Evolutionary conservation across 2,797 vertebrate genomes (phyloP).

Genomic region (Premnoplex brunnescens): DNA sequence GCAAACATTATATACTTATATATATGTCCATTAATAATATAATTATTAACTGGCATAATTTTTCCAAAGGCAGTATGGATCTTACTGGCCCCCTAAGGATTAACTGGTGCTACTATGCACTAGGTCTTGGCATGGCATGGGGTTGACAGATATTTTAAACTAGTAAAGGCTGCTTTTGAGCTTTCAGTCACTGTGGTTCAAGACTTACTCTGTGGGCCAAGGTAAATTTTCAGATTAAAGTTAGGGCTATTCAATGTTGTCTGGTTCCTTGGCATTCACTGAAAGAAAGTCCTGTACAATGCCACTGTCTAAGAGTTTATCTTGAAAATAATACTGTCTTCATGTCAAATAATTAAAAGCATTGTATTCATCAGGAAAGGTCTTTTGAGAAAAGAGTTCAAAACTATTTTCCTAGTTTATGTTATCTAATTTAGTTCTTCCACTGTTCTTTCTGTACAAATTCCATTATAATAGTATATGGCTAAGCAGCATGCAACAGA

Average conservation of each 20-base stretch:
- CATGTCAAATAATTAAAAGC: neutral
- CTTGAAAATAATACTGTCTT: neutral
- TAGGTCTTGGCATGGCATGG: neutral
- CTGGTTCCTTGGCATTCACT: neutral
- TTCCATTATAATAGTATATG: neutral
- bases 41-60: neutral
- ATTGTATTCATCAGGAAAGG: neutral
- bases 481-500: accelerated
- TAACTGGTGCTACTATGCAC: neutral
- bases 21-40: neutral
- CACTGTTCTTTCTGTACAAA: neutral
- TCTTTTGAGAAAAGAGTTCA: neutral
- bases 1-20: neutral
- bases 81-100: neutral
- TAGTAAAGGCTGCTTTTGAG: neutral
- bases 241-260: neutral
- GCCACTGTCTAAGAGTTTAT: neutral
- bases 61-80: neutral
- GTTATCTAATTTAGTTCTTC: neutral
- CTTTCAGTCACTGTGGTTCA: neutral
- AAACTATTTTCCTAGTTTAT: neutral
- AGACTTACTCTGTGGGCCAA: neutral
- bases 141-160: neutral
- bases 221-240: neutral
- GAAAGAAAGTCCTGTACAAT: neutral